Conservation (phyloP, 2,113 vertebrate species). For the Tursiops truncatus region DNA sequence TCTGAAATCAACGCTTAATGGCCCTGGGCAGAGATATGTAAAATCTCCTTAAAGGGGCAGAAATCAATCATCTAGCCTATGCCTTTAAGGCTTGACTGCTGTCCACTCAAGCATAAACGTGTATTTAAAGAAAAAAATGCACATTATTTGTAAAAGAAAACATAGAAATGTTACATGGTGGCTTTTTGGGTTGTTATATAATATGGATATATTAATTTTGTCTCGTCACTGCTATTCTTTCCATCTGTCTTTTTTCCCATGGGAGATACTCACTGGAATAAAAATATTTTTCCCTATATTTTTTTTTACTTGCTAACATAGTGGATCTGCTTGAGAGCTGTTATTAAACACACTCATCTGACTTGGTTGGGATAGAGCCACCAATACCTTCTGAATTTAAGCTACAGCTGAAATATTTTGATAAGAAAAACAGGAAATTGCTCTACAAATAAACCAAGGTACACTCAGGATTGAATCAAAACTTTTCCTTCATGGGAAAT, state of each 20-base stretch:
- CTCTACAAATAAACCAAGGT: constrained; percentile 78
- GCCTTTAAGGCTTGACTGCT: neutral
- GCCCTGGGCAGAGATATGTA: neutral
- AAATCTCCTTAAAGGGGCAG: neutral
- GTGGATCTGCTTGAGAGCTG: constrained; percentile 34
- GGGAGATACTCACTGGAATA: neutral
- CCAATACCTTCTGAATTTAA: constrained; percentile 48
- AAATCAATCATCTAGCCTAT: neutral
- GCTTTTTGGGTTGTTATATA: neutral
- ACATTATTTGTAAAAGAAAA: constrained; percentile 24
- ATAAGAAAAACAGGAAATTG: constrained; percentile 82
- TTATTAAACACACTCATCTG: constrained; percentile 35
- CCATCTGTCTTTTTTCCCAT: neutral
- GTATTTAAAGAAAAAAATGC: constrained; percentile 3
- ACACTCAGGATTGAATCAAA: constrained; percentile 63
- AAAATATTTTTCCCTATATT: neutral
- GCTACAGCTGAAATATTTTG: constrained; percentile 75
- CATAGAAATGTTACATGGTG: neutral
- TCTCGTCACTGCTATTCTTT: constrained; percentile 23
- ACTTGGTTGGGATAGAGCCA: constrained; percentile 22
- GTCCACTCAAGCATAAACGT: neutral
- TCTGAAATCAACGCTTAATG: neutral
- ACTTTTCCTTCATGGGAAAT: constrained; percentile 68
- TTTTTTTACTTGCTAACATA: neutral
- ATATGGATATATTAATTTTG: constrained; percentile 22